phyloP scores from a whole-genome alignment of 1,140 invertebrate species.

The Drosophila aff. region DNA sequence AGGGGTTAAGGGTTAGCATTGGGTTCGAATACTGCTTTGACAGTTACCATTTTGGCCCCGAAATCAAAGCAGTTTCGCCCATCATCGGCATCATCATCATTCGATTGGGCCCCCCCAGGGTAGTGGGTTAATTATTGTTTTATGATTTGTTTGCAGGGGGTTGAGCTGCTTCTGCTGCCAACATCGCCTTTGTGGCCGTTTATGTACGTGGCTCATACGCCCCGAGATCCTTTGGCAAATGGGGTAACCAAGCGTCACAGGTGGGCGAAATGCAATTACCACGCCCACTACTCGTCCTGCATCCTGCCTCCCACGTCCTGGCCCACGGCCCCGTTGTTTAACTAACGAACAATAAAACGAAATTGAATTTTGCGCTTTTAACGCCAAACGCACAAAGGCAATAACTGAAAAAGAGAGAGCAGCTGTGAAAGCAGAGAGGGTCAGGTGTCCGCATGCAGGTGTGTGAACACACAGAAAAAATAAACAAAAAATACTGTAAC shows the following conservation, averaged over 20 bases:
- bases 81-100: neutral
- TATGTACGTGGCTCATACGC: slow-evolving; percentile 64
- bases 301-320: slow-evolving; percentile 2
- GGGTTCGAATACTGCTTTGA: slow-evolving; percentile 12
- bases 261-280: slow-evolving; percentile 74
- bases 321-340: slow-evolving; percentile 57
- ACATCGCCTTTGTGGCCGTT: slow-evolving; percentile 16
- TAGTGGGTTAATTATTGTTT: slow-evolving; percentile 45
- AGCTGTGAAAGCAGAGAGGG: neutral
- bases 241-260: slow-evolving; percentile 64
- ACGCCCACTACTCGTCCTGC: slow-evolving; percentile 38
- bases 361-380: slow-evolving; percentile 83
- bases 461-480: slow-evolving; percentile 13
- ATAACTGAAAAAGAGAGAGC: slow-evolving; percentile 34
- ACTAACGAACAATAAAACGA: slow-evolving; percentile 81
- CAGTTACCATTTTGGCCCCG: slow-evolving; percentile 20
- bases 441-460: slow-evolving; percentile 23
- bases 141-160: slow-evolving; percentile 38
- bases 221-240: slow-evolving; percentile 26
- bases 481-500: neutral
- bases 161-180: neutral
- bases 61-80: slow-evolving; percentile 30
- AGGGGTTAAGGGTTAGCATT: neutral
- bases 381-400: slow-evolving; percentile 76
- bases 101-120: slow-evolving; percentile 13